Evolutionary conservation across 2,113 vertebrate species (phyloP).

Genomic region (Pampusana beccarii): DNA sequence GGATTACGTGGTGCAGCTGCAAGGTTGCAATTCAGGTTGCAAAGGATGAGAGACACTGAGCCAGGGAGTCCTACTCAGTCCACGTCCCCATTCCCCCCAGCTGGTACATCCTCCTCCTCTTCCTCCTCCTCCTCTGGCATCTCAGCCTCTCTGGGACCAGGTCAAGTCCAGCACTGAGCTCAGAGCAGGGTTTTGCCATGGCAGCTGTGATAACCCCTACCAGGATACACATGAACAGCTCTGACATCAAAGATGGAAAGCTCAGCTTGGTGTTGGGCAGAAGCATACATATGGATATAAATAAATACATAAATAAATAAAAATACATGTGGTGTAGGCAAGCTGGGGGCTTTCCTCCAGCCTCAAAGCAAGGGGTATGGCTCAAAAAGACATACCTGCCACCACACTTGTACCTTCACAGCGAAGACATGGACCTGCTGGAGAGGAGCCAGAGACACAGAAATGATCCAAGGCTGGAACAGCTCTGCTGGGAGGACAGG

Average conservation of each 20-base stretch:
- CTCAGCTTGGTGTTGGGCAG: neutral
- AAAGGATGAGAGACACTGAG: neutral
- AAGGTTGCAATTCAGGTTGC: neutral
- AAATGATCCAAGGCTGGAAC: accelerated
- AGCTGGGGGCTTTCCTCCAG: neutral
- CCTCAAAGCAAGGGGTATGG: neutral
- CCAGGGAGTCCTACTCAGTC: no score
- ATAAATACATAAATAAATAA: neutral
- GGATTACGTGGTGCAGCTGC: neutral
- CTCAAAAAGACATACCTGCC: neutral
- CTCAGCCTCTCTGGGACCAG: neutral
- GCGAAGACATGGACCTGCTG: accelerated
- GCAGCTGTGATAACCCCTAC: neutral
- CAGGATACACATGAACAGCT: neutral
- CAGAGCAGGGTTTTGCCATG: accelerated
- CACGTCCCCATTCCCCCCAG: accelerated
- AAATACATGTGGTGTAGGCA: no score
- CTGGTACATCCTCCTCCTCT: neutral
- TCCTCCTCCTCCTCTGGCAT: neutral
- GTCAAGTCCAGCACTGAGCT: neutral
- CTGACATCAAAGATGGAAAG: neutral
- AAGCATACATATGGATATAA: accelerated
- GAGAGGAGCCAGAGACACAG: accelerated
- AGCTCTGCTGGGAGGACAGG: neutral
- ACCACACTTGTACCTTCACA: neutral